phyloP scores from a whole-genome alignment of 2,888 invertebrate species.

The Cerastoderma edule region DNA sequence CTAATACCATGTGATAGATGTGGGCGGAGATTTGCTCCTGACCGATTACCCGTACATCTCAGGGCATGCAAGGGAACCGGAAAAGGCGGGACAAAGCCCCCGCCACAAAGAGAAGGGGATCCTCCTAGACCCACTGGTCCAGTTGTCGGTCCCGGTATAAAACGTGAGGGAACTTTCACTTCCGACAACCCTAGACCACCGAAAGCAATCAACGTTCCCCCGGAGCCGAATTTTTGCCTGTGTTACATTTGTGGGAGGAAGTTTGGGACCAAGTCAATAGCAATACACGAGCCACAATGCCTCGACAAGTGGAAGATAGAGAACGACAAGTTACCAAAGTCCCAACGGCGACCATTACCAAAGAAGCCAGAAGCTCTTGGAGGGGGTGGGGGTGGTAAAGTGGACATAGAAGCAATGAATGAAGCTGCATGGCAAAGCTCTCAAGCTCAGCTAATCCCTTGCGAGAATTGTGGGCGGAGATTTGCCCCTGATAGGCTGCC shows the following conservation, averaged over 20 bases:
- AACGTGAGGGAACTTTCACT: constrained; percentile 64
- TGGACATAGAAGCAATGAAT: constrained; percentile 84
- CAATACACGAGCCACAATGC: constrained; percentile 89
- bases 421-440: constrained; percentile 87
- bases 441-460: constrained; percentile 78
- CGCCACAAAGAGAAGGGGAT: constrained; percentile 28
- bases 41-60: constrained; percentile 87
- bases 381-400: constrained; percentile 66
- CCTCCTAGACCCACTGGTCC: constrained; percentile 5
- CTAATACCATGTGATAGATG: constrained; percentile 88
- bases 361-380: constrained; percentile 85
- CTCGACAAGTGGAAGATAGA: constrained; percentile 87
- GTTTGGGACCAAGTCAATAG: constrained; percentile 87
- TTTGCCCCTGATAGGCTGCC: constrained; percentile 88
- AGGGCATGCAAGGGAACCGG: constrained; percentile 84
- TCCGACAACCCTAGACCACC: constrained; percentile 64
- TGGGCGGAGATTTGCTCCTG: constrained; percentile 88
- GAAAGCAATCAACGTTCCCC: constrained; percentile 57
- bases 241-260: constrained; percentile 89
- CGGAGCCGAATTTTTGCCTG: constrained; percentile 82
- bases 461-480: constrained; percentile 87
- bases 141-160: constrained; percentile 53
- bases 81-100: constrained; percentile 48
- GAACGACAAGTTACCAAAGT: constrained; percentile 86
- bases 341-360: constrained; percentile 86